Base-by-base conservation (phyloP, 2,797 vertebrate species). In the Intellagama lesueurii region DNA sequence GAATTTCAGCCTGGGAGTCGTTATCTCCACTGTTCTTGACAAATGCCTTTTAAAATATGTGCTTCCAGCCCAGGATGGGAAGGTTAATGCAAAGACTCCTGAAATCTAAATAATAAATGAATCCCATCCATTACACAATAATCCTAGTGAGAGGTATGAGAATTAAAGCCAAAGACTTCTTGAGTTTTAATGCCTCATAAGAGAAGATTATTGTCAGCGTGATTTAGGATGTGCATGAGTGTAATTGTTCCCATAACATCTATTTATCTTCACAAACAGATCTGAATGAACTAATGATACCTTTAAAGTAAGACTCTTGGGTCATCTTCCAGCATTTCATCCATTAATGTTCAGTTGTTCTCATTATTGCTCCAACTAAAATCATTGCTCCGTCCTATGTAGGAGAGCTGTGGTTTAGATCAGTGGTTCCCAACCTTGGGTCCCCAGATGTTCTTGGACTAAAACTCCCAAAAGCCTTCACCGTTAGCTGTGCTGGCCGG, bases 61-160 rank as follows among this genome's bases (percentile, higher is more conserved):
- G 64, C 64, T 70, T 87, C n/a, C 30, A 49, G 32, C 32, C 40
- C 30, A 35, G 32, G 7, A 17, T 66, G 81, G 60, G 60, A 35
- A 77, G 12, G 40, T 26, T 88, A 75, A 83, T 88, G 64, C 30
- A 83, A 82, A 81, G 32, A 11, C 60, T 73, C 86, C 52, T 17
- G 4, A 47, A 82, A 49, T 32, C 70, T 76, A 88, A 82, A 77
- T 88, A 83, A 88, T 35, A 83, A 76, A 77, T 88, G 60, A 83
- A 83, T 22, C 1, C 32, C n/a, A 60, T 35, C 17, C 47, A 64
- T 66, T 73, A 35, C 4, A 49, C n/a, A 83, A 76, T 72, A 77
- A 88, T 83, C 24, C 60, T 83, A 7, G 40, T 7, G 4, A 76
- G 40, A 70, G 66, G 40, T 16, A 76, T 47, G 70, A 83, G 44